These are phyloP conservation scores for Halichoeres trimaculatus DNA, from an alignment of 2,113 vertebrate genomes.

Conservation along the genomic window DNA sequence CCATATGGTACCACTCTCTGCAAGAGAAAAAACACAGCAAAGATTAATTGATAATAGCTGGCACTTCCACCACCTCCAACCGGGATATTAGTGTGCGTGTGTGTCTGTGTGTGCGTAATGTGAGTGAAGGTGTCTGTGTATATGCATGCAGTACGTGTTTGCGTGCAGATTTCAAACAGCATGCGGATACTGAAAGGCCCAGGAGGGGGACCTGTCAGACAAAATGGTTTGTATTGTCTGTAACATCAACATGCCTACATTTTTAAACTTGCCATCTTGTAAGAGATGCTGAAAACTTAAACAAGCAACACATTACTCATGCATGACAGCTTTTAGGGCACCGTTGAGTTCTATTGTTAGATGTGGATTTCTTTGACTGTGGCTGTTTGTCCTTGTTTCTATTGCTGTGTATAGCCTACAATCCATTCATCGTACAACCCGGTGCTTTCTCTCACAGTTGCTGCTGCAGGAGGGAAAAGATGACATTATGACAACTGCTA, in stretches of 20 bases:
- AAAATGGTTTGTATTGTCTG: constrained; percentile 74
- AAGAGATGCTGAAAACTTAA: constrained; percentile 74
- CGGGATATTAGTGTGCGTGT: constrained; percentile 64
- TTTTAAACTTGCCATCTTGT: constrained; percentile 70
- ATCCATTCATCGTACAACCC: constrained; percentile 35
- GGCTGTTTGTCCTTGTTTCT: constrained; percentile 38
- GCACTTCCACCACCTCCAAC: constrained; percentile 83
- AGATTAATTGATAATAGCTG: constrained; percentile 86
- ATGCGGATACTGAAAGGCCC: constrained; percentile 74
- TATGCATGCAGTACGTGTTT: constrained; percentile 58
- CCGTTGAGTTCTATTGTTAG: constrained; percentile 51
- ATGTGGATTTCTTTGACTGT: constrained; percentile 44
- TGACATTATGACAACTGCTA: constrained; percentile 32
- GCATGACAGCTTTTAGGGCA: constrained; percentile 59
- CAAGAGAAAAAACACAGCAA: constrained; percentile 78
- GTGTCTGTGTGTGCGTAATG: constrained; percentile 11
- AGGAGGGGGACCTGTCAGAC: constrained; percentile 79
- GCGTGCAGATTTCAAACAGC: constrained; percentile 79
- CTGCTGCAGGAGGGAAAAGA: constrained; percentile 37
- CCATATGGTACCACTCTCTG: constrained; percentile 84
- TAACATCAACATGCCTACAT: constrained; percentile 64
- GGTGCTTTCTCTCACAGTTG: constrained; percentile 31
- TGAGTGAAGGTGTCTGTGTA: constrained; percentile 38
- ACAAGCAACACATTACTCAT: constrained; percentile 77
- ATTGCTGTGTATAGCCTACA: constrained; percentile 17